Percentiles rank a stretch among this genome's conserved stretches.
Evolutionary conservation across 2,888 invertebrate species (phyloP).

Genomic region (Aphrophora alni): DNA sequence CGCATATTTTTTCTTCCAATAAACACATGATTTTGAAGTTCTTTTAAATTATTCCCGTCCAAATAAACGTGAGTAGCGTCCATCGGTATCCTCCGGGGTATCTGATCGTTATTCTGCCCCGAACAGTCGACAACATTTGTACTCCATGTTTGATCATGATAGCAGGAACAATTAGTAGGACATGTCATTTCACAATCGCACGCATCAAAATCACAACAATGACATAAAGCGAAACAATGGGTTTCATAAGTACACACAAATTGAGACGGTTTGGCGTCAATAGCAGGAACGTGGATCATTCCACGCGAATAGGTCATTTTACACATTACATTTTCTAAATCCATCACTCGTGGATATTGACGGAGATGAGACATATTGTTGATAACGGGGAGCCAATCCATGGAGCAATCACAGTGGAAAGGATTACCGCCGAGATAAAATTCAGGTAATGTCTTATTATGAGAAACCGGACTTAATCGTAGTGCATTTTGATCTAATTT

Average conservation of each 20-base stretch:
- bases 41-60: slow-evolving; percentile 87
- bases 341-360: slow-evolving; percentile 88
- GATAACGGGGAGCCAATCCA: slow-evolving; percentile 93
- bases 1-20: slow-evolving; percentile 90
- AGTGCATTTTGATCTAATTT: slow-evolving; percentile 83
- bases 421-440: slow-evolving; percentile 93
- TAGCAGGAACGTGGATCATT: slow-evolving; percentile 77
- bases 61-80: slow-evolving; percentile 92
- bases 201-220: slow-evolving; percentile 95
- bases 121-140: slow-evolving; percentile 93
- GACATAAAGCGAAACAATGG: slow-evolving; percentile 93
- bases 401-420: slow-evolving; percentile 92
- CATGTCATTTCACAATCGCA: slow-evolving; percentile 98
- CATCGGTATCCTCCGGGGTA: slow-evolving; percentile 89
- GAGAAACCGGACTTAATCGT: slow-evolving; percentile 75
- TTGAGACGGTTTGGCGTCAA: slow-evolving; percentile 78
- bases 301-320: slow-evolving; percentile 84
- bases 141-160: slow-evolving; percentile 92
- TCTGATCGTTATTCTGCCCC: slow-evolving; percentile 74
- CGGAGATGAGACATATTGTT: slow-evolving; percentile 81
- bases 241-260: slow-evolving; percentile 92
- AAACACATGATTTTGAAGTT: slow-evolving; percentile 85
- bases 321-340: slow-evolving; percentile 87
- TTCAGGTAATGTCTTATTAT: slow-evolving; percentile 79
- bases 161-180: slow-evolving; percentile 92